Evolutionary conservation across 2,797 vertebrate genomes (phyloP), one percentile per base, ranked within the genome.

Genomic region (Crypturellus tataupa): DNA sequence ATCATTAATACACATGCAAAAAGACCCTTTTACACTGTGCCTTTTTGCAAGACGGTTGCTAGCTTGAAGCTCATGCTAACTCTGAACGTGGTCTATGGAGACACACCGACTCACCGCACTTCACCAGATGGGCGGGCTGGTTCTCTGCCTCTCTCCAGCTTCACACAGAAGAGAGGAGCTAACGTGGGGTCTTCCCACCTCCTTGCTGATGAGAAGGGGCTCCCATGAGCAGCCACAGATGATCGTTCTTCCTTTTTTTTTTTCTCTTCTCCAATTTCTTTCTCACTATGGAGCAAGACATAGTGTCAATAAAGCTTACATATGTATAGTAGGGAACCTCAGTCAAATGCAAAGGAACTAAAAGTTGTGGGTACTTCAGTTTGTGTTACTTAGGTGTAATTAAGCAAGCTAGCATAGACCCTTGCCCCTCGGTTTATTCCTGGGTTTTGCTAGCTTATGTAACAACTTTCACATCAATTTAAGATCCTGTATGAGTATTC

Each of bases 321-420:
- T 47, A 83, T 63, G 42, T 80, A 39, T 7, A 83, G 40, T 9
- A 73, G 31, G 31, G 58, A 47, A 87, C 68, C 80, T 90, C 59
- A 51, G 49, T 78, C 79, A 80, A 87, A 29, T 23, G 24, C 46
- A 72, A 69, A 68, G 64, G 59, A 86, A 11, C 35, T 76, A n/a
- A 60, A 90, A 20, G 51, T 87, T 31, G 31, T 29, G n/a, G 59
- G 6, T 56, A 15, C 72, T 85, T 92, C 49, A 51, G 20, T 75
- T 92, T 87, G 58, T 77, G 68, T 92, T 92, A 64, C 73, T 72
- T 84, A 72, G 62, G 23, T 64, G 53, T 64, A 80, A 80, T 80
- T 90, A 64, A 40, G 12, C 6, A 81, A 76, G 53, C 82, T 89
- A 78, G 35, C 24, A 58, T 59, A 42, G 49, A 73, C 47, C 12